Percentiles rank a stretch among this genome's conserved stretches.
phyloP scores from a whole-genome alignment of 2,888 invertebrate genomes.

The Pyrrhia umbra region DNA sequence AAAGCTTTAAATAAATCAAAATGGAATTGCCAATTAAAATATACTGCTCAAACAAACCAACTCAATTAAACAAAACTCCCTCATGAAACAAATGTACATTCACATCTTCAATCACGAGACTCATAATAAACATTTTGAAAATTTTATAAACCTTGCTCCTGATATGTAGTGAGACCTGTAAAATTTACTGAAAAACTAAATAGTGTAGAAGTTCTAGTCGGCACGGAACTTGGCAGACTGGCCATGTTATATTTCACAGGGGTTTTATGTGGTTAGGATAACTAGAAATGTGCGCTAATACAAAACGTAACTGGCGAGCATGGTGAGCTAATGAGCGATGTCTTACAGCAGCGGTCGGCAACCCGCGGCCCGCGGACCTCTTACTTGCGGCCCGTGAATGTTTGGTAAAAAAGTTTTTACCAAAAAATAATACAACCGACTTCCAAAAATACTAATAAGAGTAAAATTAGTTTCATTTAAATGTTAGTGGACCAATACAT shows the following conservation, averaged over 20 bases:
- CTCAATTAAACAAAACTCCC: slow-evolving; percentile 56
- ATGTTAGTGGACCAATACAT: no score
- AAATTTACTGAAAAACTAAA: slow-evolving; percentile 89
- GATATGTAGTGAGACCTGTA: slow-evolving; percentile 89
- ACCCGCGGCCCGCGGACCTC: no score
- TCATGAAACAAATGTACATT: slow-evolving; percentile 73
- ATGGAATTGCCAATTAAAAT: slow-evolving; percentile 67
- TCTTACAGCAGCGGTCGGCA: neutral
- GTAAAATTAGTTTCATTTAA: no score
- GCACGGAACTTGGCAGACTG: slow-evolving; percentile 7
- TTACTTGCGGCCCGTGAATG: no score
- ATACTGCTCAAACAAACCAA: slow-evolving; percentile 63
- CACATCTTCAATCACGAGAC: slow-evolving; percentile 79
- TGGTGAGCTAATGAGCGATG: slow-evolving; percentile 20
- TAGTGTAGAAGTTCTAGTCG: slow-evolving; percentile 80
- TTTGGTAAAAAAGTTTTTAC: no score
- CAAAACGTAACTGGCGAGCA: slow-evolving; percentile 24
- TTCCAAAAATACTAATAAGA: no score
- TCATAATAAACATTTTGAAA: slow-evolving; percentile 76
- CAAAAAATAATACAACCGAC: no score
- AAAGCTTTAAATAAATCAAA: slow-evolving; percentile 48
- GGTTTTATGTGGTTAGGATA: neutral
- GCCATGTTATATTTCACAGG: slow-evolving; percentile 2
- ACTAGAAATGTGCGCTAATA: slow-evolving; percentile 31
- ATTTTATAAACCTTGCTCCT: slow-evolving; percentile 87